phyloP scores from a whole-genome alignment of 2,888 invertebrate species.

The Pantelozetes paolii region DNA sequence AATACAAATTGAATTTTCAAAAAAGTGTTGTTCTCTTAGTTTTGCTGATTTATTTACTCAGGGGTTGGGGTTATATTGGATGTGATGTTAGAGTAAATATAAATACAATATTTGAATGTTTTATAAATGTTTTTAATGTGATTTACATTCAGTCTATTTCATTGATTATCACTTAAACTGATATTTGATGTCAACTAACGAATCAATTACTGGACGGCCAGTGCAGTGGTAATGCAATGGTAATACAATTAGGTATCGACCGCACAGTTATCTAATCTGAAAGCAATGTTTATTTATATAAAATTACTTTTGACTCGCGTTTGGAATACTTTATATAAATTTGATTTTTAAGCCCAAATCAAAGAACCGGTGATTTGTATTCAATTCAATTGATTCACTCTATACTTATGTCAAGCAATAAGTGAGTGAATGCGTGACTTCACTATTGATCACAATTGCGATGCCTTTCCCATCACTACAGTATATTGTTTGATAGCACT shows the following conservation, averaged over 20 bases:
- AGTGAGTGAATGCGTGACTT: slow-evolving; percentile 4
- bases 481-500: not conserved
- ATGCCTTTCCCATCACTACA: too few relatives aligned
- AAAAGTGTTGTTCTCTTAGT: too few relatives aligned
- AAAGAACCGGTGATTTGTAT: not conserved
- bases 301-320: not conserved
- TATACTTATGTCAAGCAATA: not conserved
- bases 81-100: too few relatives aligned
- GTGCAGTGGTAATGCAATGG: not conserved
- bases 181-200: too few relatives aligned
- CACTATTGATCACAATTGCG: not conserved
- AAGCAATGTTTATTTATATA: slow-evolving; percentile 19
- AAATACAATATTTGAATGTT: not conserved
- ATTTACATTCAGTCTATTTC: too few relatives aligned
- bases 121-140: too few relatives aligned
- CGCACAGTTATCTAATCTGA: not conserved
- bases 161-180: too few relatives aligned
- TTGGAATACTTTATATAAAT: slow-evolving; percentile 7
- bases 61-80: too few relatives aligned
- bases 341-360: slow-evolving; percentile 2
- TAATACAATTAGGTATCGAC: not conserved
- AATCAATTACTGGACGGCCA: not conserved
- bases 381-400: not conserved
- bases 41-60: too few relatives aligned
- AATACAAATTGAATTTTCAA: too few relatives aligned